Evolutionary conservation across 2,797 vertebrate genomes (phyloP).

Genomic region (Mastacembelus armatus): DNA sequence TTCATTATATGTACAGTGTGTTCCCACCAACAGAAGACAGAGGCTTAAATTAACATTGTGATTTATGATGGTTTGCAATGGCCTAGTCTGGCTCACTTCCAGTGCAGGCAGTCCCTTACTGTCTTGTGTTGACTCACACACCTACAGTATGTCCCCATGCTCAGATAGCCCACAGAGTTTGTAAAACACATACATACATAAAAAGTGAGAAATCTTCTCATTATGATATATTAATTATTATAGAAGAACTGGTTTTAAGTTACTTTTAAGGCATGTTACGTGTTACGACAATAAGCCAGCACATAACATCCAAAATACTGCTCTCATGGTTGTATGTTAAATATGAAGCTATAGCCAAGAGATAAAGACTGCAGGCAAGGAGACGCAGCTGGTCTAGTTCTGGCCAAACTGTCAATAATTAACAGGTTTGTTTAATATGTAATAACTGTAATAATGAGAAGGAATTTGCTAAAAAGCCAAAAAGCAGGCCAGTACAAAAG

Average conservation of each 20-base stretch:
- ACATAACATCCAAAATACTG: too few species aligned
- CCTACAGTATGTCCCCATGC: background rate
- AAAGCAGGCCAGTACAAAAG: too few species aligned
- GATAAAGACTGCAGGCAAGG: too few species aligned
- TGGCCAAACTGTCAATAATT: too few species aligned
- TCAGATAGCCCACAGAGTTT: background rate
- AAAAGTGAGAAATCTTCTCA: background rate
- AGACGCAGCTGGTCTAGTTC: too few species aligned
- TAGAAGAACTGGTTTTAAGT: background rate
- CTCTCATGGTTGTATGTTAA: too few species aligned
- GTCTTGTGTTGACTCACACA: background rate
- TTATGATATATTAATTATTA: background rate
- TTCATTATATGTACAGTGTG: conserved; percentile 35
- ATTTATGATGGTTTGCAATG: conserved; percentile 45
- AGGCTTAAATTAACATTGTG: conserved; percentile 51
- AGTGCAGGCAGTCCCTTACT: background rate
- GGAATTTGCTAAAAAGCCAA: too few species aligned
- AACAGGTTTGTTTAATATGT: too few species aligned
- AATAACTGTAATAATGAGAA: too few species aligned
- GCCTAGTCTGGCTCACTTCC: conserved; percentile 30
- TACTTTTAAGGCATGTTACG: background rate
- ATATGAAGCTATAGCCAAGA: too few species aligned
- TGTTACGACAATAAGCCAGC: background rate
- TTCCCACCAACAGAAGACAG: conserved; percentile 37
- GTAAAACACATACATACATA: background rate